Evolutionary conservation across 92 coral and sea anemone genomes (phyloP).

Genomic region (Plumapathes pennacea): DNA sequence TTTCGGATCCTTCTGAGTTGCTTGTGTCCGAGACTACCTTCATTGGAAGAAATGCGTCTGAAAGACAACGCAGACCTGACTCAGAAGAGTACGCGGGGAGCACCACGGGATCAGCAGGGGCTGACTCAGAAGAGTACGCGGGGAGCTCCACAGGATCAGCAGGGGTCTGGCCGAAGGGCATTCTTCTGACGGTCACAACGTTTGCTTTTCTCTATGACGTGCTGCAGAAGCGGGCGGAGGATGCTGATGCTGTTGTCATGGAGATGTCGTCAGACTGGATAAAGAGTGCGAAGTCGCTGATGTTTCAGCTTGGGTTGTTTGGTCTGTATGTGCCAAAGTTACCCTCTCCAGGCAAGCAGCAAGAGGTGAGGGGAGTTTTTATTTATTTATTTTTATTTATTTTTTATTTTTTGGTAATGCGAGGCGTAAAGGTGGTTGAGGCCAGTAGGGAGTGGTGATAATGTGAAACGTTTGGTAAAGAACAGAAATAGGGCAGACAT

Average conservation of each 20-base stretch:
- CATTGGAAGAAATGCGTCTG: too few relatives aligned
- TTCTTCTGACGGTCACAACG: slow-evolving; percentile 34
- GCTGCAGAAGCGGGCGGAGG: slow-evolving; percentile 7
- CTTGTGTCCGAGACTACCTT: slow-evolving; percentile 45
- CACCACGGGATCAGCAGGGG: slow-evolving; percentile 1
- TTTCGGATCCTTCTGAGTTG: slow-evolving; percentile 2
- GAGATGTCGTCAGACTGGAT: slow-evolving; percentile 18
- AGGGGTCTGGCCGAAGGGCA: slow-evolving; percentile 52
- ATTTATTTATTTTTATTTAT: too few relatives aligned
- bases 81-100: slow-evolving; percentile 1
- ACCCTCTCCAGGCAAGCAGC: slow-evolving; percentile 51
- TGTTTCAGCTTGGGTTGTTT: slow-evolving; percentile 61
- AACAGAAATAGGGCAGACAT: too few relatives aligned
- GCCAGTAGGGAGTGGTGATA: too few relatives aligned
- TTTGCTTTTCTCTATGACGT: slow-evolving; percentile 52
- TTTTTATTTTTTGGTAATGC: too few relatives aligned
- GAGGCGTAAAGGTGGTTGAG: too few relatives aligned
- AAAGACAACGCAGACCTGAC: too few relatives aligned
- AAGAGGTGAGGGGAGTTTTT: too few relatives aligned
- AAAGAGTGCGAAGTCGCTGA: slow-evolving; percentile 38
- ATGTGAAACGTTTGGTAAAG: too few relatives aligned
- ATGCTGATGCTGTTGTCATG: slow-evolving; percentile 16
- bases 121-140: too few relatives aligned
- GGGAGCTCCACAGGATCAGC: too few relatives aligned
- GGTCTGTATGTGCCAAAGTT: slow-evolving; percentile 65